phyloP scores from a whole-genome alignment of 2,888 invertebrate genomes.

The Apotomis betuletana region DNA sequence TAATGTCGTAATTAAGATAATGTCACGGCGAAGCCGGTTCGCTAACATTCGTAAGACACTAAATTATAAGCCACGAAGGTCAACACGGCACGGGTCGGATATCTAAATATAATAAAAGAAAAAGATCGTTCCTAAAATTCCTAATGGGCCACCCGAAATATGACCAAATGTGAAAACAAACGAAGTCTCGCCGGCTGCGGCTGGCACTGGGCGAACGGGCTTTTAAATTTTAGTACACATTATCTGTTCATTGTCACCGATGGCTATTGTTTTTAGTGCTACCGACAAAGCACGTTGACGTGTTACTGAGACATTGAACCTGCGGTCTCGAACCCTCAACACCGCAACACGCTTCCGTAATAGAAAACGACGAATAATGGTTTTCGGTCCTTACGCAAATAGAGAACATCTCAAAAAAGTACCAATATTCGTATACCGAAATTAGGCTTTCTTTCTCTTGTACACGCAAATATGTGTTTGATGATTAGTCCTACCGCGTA shows the following conservation, averaged over 20 bases:
- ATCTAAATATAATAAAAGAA: conserved; percentile 10
- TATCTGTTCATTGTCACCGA: conserved; percentile 66
- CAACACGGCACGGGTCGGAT: conserved; percentile 39
- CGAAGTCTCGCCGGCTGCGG: conserved; percentile 44
- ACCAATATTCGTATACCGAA: too few relatives aligned
- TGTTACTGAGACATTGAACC: conserved; percentile 68
- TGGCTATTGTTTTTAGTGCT: conserved; percentile 68
- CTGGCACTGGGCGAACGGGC: conserved; percentile 37
- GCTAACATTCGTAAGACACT: conserved; percentile 44
- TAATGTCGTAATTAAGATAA: conserved; percentile 73
- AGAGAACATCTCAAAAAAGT: too few relatives aligned
- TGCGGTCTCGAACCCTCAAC: conserved; percentile 67
- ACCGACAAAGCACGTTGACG: conserved; percentile 64
- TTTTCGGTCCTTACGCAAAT: too few relatives aligned
- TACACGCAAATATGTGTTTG: too few relatives aligned
- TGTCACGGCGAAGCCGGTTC: conserved; percentile 59
- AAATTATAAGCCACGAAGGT: conserved; percentile 47
- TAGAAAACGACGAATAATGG: conserved; percentile 46
- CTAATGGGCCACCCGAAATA: conserved; percentile 46
- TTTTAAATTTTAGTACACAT: conserved; percentile 63
- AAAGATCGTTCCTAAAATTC: conserved; percentile 22
- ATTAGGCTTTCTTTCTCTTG: too few relatives aligned
- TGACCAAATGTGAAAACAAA: conserved; percentile 46
- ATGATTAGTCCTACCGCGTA: too few relatives aligned
- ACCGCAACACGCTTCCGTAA: conserved; percentile 55